Base-by-base conservation (phyloP, 1,140 invertebrate genomes). In the Drosophila virilis region DNA sequence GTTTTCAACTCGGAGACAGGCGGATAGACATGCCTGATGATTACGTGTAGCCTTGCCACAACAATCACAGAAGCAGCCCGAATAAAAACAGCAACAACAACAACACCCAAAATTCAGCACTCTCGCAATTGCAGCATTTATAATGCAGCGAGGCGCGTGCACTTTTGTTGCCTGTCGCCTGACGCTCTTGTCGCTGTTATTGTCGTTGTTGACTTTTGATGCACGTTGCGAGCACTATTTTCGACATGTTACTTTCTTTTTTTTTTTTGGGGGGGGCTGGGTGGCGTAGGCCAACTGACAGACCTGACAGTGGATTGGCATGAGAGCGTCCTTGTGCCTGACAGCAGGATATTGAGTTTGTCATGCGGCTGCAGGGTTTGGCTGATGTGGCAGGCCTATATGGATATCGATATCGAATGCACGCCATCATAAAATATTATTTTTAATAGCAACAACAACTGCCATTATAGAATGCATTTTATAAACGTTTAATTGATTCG, bases 261-360 rank as follows among this genome's bases (percentile, higher is more conserved):
- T 38, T 65, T n/a, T 35, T 33, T 17, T 17, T 1, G 17, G 17
- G 17, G 32, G 15, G 46, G n/a, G 22, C 22, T 22, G 22, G 22
- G 22, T 22, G 22, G 22, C 22, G 22, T 22, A 3, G 22, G 22
- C 22, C 57, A 61, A 74, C 52, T 89, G 84, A 89, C 83, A 85
- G 70, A 50, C 54, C 28, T 68, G 83, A 88, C 82, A 86, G 75
- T 65, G 71, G 66, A 69, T 65, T 77, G 68, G 80, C 82, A 62
- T 65, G 57, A 67, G 58, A 66, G 52, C 45, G 57, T 50, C 50
- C 71, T 61, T 13, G 28, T 38, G 50, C 61, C 76, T 84, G 82
- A 85, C 82, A 78, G 78, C 82, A 86, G 82, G 82, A 85, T 85
- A 85, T 85, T 85, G 86, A 85, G 64, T 50, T 74, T 76, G 80